phyloP scores from a whole-genome alignment of 1,140 invertebrate genomes.

The Phortica variegata region DNA sequence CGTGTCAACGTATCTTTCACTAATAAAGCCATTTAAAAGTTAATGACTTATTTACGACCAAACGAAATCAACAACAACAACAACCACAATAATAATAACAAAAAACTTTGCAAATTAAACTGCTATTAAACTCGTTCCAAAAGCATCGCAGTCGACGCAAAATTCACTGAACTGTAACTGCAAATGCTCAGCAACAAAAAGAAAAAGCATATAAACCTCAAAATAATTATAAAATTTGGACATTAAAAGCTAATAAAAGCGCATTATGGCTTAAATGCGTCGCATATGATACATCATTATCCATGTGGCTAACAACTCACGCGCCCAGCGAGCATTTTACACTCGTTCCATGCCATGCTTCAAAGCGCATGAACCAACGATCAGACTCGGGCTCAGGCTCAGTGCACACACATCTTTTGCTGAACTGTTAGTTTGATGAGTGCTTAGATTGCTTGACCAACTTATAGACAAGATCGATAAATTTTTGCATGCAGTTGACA shows the following conservation, averaged over 20 bases:
- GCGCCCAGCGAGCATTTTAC: too few relatives aligned
- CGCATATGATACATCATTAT: too few relatives aligned
- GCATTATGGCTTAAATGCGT: too few relatives aligned
- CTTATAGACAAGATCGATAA: too few relatives aligned
- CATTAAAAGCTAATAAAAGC: slow-evolving; percentile 32
- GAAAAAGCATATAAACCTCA: neutral
- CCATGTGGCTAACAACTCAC: too few relatives aligned
- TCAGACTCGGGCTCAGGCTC: too few relatives aligned
- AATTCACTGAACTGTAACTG: slow-evolving; percentile 19
- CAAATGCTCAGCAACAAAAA: slow-evolving; percentile 7
- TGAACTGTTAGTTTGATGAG: too few relatives aligned
- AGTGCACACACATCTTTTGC: too few relatives aligned
- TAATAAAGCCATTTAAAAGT: slow-evolving; percentile 50
- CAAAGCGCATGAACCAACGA: too few relatives aligned
- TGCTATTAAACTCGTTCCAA: slow-evolving; percentile 32
- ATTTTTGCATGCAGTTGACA: too few relatives aligned
- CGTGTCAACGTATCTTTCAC: slow-evolving; percentile 28
- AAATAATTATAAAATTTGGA: slow-evolving; percentile 1
- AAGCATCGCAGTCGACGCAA: slow-evolving; percentile 5
- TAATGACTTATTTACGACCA: slow-evolving; percentile 47
- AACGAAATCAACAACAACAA: slow-evolving; percentile 15
- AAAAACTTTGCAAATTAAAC: slow-evolving; percentile 42
- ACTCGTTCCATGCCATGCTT: too few relatives aligned
- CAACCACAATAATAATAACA: neutral
- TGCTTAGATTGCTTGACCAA: too few relatives aligned